phyloP scores from a whole-genome alignment of 2,888 invertebrate species.

The Hedya salicella region DNA sequence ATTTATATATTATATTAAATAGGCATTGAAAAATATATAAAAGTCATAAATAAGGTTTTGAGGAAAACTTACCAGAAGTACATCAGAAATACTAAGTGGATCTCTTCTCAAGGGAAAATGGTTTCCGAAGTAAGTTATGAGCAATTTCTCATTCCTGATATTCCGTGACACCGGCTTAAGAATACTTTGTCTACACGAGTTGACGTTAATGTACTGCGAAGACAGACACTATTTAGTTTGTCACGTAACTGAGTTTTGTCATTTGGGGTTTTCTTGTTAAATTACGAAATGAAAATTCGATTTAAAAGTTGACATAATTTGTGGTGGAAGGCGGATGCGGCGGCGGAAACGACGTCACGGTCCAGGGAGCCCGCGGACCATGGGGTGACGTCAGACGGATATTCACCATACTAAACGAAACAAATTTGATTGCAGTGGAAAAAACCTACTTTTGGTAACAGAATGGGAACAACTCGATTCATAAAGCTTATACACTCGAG shows the following conservation, averaged over 20 bases:
- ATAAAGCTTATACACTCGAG: no score
- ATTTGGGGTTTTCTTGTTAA: slow-evolving; percentile 36
- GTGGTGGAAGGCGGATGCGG: slow-evolving; percentile 78
- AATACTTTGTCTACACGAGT: slow-evolving; percentile 5
- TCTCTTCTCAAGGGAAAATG: slow-evolving; percentile 2
- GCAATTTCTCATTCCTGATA: slow-evolving; percentile 15
- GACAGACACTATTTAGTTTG: not conserved
- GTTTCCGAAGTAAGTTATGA: slow-evolving; percentile 18
- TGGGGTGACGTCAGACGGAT: slow-evolving; percentile 69
- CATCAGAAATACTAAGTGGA: no score
- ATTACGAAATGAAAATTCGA: slow-evolving; percentile 69
- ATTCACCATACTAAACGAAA: slow-evolving; percentile 35
- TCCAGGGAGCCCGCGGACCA: slow-evolving; percentile 65
- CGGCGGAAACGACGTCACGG: slow-evolving; percentile 80
- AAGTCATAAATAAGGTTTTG: no score
- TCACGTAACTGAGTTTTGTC: slow-evolving; percentile 3
- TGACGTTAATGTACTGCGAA: not conserved
- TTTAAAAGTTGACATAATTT: slow-evolving; percentile 74
- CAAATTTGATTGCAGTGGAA: slow-evolving; percentile 30
- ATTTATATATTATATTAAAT: no score
- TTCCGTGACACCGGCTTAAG: slow-evolving; percentile 2
- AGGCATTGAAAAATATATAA: no score
- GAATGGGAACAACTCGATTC: no score
- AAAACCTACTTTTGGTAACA: slow-evolving; percentile 15
- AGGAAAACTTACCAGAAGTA: no score